Evolutionary conservation across 2,888 invertebrate species (phyloP), one percentile per base, ranked within the genome.

Genomic region (Heliconius ethilla): DNA sequence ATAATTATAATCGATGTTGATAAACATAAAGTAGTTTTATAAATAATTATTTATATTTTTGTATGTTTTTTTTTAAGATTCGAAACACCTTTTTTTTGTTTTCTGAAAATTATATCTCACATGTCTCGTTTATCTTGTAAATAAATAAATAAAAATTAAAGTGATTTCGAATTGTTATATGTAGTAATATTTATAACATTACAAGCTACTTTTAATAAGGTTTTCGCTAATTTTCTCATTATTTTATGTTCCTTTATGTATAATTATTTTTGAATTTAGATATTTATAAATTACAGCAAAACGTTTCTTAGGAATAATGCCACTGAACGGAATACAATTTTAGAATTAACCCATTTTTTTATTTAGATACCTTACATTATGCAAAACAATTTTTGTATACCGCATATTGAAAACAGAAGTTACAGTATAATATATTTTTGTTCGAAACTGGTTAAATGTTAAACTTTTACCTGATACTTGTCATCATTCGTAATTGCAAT

Each of bases 221-320:
- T 33, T 74, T 80, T 72, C 51, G 74, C 70, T 78, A 74, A 78
- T 75, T 79, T 72, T 76, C 75, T 75, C 70, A 76, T 72, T 29
- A 76, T 22, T 55, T 72, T 29, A 80, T 75, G 80, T 80, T 80
- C 80, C 80, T 80, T 62, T 78, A 78, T 75, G 29, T 78, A 70
- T 76, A 45, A 70, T 76, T 40, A 65, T 25, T 65, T 72, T 40
- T 59, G 33, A 33, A 59, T 72, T 72, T n/a, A 72, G 72, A 33
- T 29, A 55, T 72, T 33, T 59, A 55, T 22, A 59, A n/a, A 72
- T 59, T 33, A 37, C 33, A 33, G n/a, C 27, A 51, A 18, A 55
- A 59, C 15, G 15, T 22, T 29, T 55, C 7, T 29, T 29, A 33
- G 10, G n/a, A 5, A 51, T 51, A 55, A 55, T 55, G 13, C 15